Conservation (phyloP, 37 sponge, comb jelly and placozoan species). For the Halisarca cf. caerulea region DNA sequence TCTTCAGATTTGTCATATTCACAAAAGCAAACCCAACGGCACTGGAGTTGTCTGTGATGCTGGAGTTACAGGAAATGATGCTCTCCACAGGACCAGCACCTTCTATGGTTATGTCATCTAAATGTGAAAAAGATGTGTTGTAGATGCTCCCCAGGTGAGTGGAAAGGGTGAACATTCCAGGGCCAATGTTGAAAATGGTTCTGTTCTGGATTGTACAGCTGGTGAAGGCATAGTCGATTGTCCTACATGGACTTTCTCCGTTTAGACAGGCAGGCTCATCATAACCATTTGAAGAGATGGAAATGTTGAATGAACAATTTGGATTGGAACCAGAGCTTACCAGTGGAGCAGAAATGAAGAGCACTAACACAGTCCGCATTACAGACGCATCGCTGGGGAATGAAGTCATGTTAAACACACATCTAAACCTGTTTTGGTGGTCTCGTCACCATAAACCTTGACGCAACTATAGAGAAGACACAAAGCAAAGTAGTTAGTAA, state of each 20-base stretch:
- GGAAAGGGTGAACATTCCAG: neutral
- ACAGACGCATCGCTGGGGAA: too few relatives aligned
- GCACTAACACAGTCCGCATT: too few relatives aligned
- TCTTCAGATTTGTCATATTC: conserved; percentile 11
- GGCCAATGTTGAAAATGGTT: neutral
- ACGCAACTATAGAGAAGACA: too few relatives aligned
- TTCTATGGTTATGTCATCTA: neutral
- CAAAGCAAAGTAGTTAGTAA: too few relatives aligned
- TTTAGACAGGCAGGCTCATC: neutral
- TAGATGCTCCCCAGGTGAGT: conserved; percentile 1
- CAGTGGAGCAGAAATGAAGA: too few relatives aligned
- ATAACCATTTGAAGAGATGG: neutral
- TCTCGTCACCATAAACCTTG: too few relatives aligned
- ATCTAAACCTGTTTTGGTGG: too few relatives aligned
- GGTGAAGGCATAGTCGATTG: neutral
- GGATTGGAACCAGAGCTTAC: neutral
- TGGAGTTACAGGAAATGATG: neutral
- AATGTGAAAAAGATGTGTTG: neutral
- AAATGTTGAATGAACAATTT: neutral
- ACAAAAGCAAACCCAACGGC: conserved; percentile 5
- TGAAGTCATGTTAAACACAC: too few relatives aligned
- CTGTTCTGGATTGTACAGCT: neutral
- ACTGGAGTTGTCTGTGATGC: neutral
- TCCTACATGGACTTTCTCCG: neutral
- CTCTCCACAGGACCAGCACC: neutral